phyloP scores from a whole-genome alignment of 2,113 vertebrate species.

The Lepidothrix coronata region DNA sequence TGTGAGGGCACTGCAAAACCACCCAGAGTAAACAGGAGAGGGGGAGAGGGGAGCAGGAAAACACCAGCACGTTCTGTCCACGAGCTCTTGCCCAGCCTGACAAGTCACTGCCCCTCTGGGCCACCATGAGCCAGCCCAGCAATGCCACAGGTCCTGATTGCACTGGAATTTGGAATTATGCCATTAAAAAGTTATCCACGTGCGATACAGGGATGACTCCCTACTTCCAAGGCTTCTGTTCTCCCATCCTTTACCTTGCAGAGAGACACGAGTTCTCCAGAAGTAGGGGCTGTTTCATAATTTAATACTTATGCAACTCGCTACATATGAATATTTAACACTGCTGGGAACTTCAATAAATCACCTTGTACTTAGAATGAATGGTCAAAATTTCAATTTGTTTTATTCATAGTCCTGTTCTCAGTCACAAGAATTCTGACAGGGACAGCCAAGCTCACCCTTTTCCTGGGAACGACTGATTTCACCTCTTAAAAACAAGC shows the following conservation, averaged over 20 bases:
- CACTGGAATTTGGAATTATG: no score
- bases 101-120: rapidly evolving
- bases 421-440: background rate
- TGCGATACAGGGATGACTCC: background rate
- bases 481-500: background rate
- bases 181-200: rapidly evolving
- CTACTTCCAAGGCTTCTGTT: background rate
- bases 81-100: rapidly evolving
- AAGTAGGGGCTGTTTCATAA: background rate
- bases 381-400: background rate
- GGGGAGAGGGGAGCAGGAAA: no score
- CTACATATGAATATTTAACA: slow-evolving; percentile 30
- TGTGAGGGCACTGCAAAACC: background rate
- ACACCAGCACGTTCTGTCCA: rapidly evolving
- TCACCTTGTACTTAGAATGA: background rate
- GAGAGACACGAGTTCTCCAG: background rate
- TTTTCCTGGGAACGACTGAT: background rate
- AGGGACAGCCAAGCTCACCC: background rate
- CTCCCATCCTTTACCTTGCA: background rate
- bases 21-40: background rate
- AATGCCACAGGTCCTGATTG: background rate
- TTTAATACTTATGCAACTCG: background rate
- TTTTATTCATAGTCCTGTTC: slow-evolving; percentile 30
- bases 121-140: background rate
- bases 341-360: slow-evolving; percentile 24